phyloP scores from a whole-genome alignment of 2,113 vertebrate species.

The Andinoacara biseriatus region DNA sequence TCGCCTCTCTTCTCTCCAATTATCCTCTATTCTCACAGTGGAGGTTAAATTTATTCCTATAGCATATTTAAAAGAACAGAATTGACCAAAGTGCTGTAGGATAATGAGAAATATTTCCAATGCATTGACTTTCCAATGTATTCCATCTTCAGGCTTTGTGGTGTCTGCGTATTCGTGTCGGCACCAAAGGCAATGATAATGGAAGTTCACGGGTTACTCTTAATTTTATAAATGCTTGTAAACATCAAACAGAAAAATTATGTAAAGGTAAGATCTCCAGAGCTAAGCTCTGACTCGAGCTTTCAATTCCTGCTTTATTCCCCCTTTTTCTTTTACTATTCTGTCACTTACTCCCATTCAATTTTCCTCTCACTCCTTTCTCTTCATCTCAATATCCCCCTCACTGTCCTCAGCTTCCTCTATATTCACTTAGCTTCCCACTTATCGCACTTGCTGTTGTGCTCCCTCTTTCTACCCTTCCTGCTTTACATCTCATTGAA shows the following conservation, averaged over 20 bases:
- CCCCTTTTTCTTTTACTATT: not conserved
- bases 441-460: not conserved
- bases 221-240: not conserved
- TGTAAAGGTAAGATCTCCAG: not conserved
- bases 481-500: slow-evolving; percentile 30
- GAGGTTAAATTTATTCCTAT: too few relatives aligned
- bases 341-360: not conserved
- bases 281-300: not conserved
- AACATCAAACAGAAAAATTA: not conserved
- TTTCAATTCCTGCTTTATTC: not conserved
- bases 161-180: not conserved
- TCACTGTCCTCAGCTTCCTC: slow-evolving; percentile 5
- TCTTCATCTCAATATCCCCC: not conserved
- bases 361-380: not conserved
- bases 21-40: not conserved
- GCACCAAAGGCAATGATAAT: not conserved
- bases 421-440: slow-evolving; percentile 6
- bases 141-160: not conserved
- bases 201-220: not conserved
- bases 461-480: slow-evolving; percentile 14
- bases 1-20: not conserved
- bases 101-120: slow-evolving; percentile 8
- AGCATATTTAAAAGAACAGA: too few relatives aligned
- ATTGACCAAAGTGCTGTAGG: too few relatives aligned
- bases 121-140: not conserved